Evolutionary conservation across 2,888 invertebrate species (phyloP).

Genomic region (Clostera curtula): DNA sequence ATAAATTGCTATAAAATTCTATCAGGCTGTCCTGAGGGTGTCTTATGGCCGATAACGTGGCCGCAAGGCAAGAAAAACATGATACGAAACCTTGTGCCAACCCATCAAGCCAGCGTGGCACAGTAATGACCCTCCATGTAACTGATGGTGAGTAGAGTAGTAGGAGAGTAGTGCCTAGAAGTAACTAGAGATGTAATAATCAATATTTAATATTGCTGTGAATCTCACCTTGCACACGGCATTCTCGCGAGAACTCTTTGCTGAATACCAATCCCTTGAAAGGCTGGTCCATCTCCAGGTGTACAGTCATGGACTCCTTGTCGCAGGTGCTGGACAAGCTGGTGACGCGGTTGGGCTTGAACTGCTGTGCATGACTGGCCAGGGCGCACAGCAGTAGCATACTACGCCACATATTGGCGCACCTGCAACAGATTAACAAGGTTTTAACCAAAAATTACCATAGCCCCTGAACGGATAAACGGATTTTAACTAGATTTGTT

Average conservation of each 20-base stretch:
- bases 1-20: constrained; percentile 14
- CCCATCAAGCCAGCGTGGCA: too few relatives aligned
- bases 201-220: neutral
- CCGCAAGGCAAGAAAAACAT: too few relatives aligned
- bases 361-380: constrained; percentile 30
- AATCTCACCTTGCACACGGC: constrained; percentile 73
- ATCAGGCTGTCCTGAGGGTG: neutral
- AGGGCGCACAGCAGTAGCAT: constrained; percentile 40
- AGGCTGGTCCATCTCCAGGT: constrained; percentile 74
- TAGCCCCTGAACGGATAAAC: too few relatives aligned
- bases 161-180: too few relatives aligned
- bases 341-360: constrained; percentile 69
- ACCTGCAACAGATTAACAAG: constrained; percentile 27
- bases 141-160: too few relatives aligned
- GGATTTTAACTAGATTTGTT: too few relatives aligned
- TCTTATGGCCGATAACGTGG: too few relatives aligned
- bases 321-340: constrained; percentile 78
- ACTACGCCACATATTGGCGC: constrained; percentile 53
- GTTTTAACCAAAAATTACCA: too few relatives aligned
- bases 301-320: constrained; percentile 76
- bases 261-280: constrained; percentile 85
- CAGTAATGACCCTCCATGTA: too few relatives aligned
- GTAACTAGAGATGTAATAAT: neutral
- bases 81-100: too few relatives aligned
- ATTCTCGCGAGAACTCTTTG: constrained; percentile 84